Base-by-base conservation (phyloP, 37 sponge, comb jelly and placozoan species). In the Cliona cf. orientalis region DNA sequence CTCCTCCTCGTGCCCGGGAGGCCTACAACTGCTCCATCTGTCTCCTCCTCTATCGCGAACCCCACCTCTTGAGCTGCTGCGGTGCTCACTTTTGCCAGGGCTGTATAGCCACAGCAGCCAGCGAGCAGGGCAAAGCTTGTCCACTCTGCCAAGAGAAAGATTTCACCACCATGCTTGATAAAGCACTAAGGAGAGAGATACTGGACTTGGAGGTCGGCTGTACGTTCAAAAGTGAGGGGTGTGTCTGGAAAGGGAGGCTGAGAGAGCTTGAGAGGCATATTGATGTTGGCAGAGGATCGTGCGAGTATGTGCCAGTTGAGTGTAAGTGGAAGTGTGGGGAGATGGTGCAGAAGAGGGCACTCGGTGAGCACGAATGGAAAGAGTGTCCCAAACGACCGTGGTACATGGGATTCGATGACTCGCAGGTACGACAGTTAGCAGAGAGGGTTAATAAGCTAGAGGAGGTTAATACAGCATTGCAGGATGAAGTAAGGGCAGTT, bases 1-100 rank as follows among this genome's bases (percentile, higher is more conserved):
- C n/a, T n/a, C n/a, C n/a, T n/a, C n/a, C n/a, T n/a, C n/a, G n/a
- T n/a, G n/a, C n/a, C n/a, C n/a, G n/a, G 53, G 14, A 49, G 53
- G 53, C 21, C 11, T 61, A 40, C 77, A 49, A 58, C 32, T 85
- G 86, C 63, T 40, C 86, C 22, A 40, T 85, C 19, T 85, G 86
- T 42, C 60, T 59, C 0, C 62, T 57, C 9, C 17, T 85, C 3
- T 55, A 78, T 9, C 58, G 58, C 34, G 28, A 69, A 29, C 86
- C 86, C 1, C 79, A 85, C 66, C 69, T 85, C 43, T 31, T 56
- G 5, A 42, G 79, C 38, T 85, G 86, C 37, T 85, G 86, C n/a
- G 86, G 86, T 5, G 17, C 69, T 53, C 72, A 78, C 37, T 78
- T 85, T 49, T 85, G 86, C 42, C 72, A 57, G 28, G 14, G 19